Base-by-base conservation (phyloP, 1,140 invertebrate genomes). In the Euwallacea fornicatus region DNA sequence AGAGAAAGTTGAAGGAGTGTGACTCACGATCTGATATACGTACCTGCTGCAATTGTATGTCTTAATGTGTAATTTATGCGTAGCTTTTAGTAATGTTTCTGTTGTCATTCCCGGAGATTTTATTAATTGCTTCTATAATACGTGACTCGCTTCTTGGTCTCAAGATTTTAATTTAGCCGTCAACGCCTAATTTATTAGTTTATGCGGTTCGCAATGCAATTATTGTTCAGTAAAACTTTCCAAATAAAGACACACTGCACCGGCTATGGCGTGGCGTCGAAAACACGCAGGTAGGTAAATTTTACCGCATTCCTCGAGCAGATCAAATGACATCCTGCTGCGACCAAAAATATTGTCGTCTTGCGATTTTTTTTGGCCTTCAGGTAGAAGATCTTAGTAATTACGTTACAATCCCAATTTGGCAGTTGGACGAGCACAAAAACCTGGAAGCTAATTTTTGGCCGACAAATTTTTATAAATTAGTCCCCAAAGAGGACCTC, bases 271-370 rank as follows among this genome's bases (percentile, higher is more conserved):
- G 10, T 50, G 62, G 41, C 50, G 42, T 66, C 65, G 58, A 43
- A 66, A 66, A 58, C 65, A 66, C 42, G 10, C 65, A 66, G 65
- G 65, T 66, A 66, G 65, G 53, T 54, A 44, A 66, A 58, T 66
- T 66, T 66, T 66, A 66, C 67, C 59, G 59, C 59, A 69, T 69
- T 54, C 58, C 13, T 55, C 47, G 42, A 62, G 46, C 67, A 69
- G 67, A 62, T 69, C 58, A 69, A 69, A 69, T 62, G 67, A 69
- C 67, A 69, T 69, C 66, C 66, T 69, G 56, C 54, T 42, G 50
- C 15, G 16, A 55, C 21, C 46, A 61, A 67, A 69, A 69, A 69
- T 62, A 62, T 55, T n/a, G 59, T 16, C 44, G 44, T 62, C 59
- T 58, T 62, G 67, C 59, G 42, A 62, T 69, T 61, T 69, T 69